Base-by-base conservation (phyloP, 2,888 invertebrate genomes). In the Tiliacea citrago region DNA sequence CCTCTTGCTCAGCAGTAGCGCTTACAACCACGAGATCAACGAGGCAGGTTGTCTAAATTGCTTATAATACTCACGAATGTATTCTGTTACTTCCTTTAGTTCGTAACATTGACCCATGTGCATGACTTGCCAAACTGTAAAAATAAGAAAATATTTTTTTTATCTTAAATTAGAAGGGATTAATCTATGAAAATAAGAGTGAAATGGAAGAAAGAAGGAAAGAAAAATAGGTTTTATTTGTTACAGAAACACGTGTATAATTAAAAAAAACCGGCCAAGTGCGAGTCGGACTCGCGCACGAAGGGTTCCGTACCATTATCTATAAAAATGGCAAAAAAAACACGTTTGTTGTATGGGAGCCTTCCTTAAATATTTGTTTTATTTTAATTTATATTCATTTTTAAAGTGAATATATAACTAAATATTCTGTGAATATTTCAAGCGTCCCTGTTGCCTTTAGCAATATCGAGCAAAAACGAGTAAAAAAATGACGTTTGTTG, bases 101-200 rank as follows among this genome's bases (percentile, higher is more conserved):
- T 18, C 0, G n/a, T 58, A 72, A 62, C 84, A 84, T 2, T 62
- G 6, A 3, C 85, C 84, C 77, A 84, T 77, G 9, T 84, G 77
- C 0, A 53, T 0, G 12, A 84, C 0, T 83, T 83, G 76, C 81
- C 82, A 85, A 24, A 75, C 84, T 85, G 74, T 24, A 77, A 68
- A 73, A 60, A 29, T 7, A 18, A n/a, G 13, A 75, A 60, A 45
- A 45, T n/a, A 67, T 29, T 24, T 21, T 35, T 39, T 18, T 13
- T 47, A 8, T 45, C 0, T 45, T 63, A 24, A 24, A 62, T 39
- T 39, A 39, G 1, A 13, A 60, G 13, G 4, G 4, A 18, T 21
- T 60, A 13, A 21, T 12, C 2, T 39, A 35, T 61, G 9, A 13
- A 8, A 39, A n/a, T 13, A n/a, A 60, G 39, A 60, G 8, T n/a